phyloP scores from a whole-genome alignment of 2,888 invertebrate species.

The Penaeus monodon region DNA sequence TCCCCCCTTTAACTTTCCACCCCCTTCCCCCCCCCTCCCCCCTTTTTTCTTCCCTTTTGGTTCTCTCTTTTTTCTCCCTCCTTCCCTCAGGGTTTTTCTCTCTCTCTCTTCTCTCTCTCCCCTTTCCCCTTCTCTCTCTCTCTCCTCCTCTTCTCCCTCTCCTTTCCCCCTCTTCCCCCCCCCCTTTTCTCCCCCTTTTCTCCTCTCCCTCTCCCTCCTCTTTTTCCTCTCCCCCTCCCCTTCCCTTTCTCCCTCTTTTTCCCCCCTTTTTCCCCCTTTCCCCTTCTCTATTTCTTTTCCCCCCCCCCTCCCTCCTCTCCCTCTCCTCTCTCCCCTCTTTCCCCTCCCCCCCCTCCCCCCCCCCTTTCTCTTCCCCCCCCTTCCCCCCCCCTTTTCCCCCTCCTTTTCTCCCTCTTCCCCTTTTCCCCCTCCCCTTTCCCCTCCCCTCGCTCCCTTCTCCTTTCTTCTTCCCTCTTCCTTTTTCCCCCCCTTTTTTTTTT shows the following conservation, averaged over 20 bases:
- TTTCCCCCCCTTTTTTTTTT: too few species aligned
- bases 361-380: neutral
- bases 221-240: neutral
- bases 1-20: too few species aligned
- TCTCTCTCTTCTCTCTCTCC: too few species aligned
- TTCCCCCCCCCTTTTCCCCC: neutral
- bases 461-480: too few species aligned
- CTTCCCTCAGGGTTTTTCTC: too few species aligned
- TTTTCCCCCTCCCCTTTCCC: too few species aligned
- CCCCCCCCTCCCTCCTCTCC: too few species aligned
- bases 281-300: rapidly evolving
- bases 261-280: rapidly evolving
- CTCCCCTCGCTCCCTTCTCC: too few species aligned
- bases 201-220: neutral
- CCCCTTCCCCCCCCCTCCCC: neutral
- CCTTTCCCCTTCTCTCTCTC: too few species aligned
- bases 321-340: neutral
- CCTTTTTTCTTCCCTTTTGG: too few species aligned
- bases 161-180: neutral
- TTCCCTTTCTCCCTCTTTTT: too few species aligned
- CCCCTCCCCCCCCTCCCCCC: neutral
- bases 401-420: slow-evolving; percentile 11
- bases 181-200: neutral
- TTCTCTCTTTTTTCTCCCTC: too few species aligned
- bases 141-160: neutral